Percentiles rank a stretch among this genome's conserved stretches.
Conservation (phyloP, 1,140 invertebrate genomes). For the Caenorhabditis inopinata region DNA sequence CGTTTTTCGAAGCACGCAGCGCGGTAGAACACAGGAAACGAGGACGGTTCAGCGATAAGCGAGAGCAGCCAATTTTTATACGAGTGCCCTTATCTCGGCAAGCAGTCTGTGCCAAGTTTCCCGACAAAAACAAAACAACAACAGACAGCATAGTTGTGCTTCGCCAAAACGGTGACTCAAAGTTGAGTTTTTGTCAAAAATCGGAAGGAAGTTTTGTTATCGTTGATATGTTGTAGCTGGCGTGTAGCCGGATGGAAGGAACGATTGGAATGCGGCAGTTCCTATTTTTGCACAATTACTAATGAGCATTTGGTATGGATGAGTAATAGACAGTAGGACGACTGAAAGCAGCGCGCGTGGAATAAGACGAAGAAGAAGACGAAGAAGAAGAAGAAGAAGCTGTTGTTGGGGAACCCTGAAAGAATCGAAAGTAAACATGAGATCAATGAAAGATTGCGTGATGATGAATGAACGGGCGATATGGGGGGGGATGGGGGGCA, state of each 20-base stretch:
- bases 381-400: neutral
- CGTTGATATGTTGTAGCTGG: too few relatives aligned
- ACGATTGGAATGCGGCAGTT: neutral
- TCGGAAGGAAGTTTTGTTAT: too few relatives aligned
- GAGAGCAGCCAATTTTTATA: too few relatives aligned
- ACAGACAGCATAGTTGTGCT: too few relatives aligned
- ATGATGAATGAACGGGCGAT: neutral
- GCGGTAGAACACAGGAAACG: neutral
- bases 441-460: constrained; percentile 8
- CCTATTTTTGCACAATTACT: neutral
- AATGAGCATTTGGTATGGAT: neutral
- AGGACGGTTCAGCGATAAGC: too few relatives aligned
- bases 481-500: neutral
- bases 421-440: constrained; percentile 1
- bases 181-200: too few relatives aligned
- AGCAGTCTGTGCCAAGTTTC: too few relatives aligned
- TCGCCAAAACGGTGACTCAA: neutral
- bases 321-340: neutral
- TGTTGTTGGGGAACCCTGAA: neutral
- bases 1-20: too few relatives aligned
- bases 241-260: too few relatives aligned
- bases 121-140: too few relatives aligned
- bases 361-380: too few relatives aligned
- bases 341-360: too few relatives aligned
- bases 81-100: neutral